Base-by-base conservation (phyloP, 2,888 invertebrate genomes). In the Empis livida region DNA sequence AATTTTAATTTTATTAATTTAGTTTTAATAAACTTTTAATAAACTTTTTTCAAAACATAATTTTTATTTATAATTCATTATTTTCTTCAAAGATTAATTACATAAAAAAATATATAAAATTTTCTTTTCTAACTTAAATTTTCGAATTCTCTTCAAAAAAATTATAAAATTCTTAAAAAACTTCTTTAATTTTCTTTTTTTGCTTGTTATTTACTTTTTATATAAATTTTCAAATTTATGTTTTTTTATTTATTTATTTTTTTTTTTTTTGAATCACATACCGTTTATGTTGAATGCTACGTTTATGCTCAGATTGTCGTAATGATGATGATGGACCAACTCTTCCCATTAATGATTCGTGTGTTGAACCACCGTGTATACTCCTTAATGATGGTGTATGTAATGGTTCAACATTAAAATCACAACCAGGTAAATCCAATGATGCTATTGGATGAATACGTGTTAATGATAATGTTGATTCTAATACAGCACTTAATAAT, bases 391-490 rank as follows among this genome's bases (percentile, higher is more conserved):
- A 49, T 47, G 53, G 61, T 46, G 63, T 59, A 48, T 60, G 61
- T 43, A 59, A 60, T 42, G 53, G 51, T 10, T 48, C 49, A 41
- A 61, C 61, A 51, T 62, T 60, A 59, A 68, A 65, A 55, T 68
- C 66, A 54, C 68, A 62, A 44, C 68, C 68, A 38, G 70, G 68
- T 50, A 67, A 54, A 53, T 69, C 68, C 59, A 69, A 56, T 56
- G 70, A 67, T 47, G 65, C 57, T 53, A 67, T 68, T 57, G 69
- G 67, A 59, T 67, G 69, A 55, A 68, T 68, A 58, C 68, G 67
- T 56, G 67, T 65, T 57, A 68, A 56, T 54, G 69, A 69, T 49
- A 70, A 60, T 43, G 68, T 67, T 57, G 65, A 68, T 57, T 69
- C 68, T 54, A 69, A 59, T 44, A 69, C 65, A 56, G 68, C 67